phyloP scores from a whole-genome alignment of 2,797 vertebrate genomes.

The Etheostoma nigrum region DNA sequence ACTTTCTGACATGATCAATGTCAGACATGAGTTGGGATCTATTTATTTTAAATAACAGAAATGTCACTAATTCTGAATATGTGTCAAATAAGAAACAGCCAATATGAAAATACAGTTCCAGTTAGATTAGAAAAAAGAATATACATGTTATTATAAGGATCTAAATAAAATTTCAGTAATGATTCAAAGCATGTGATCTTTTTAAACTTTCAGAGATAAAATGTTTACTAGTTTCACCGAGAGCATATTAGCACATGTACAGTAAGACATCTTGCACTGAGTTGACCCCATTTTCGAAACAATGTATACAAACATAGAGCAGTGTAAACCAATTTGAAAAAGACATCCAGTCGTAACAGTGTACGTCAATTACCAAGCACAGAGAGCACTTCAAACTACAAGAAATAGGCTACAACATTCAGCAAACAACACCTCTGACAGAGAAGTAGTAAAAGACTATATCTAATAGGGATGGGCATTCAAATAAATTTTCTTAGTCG shows the following conservation, averaged over 20 bases:
- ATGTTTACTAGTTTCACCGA: constrained; percentile 44
- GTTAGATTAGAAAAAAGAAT: constrained; percentile 43
- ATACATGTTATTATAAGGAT: constrained; percentile 19
- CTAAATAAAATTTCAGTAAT: constrained; percentile 37
- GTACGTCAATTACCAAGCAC: constrained; percentile 59
- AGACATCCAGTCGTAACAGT: constrained; percentile 60
- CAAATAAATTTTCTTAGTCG: too few species aligned
- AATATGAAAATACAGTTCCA: constrained; percentile 56
- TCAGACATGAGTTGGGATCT: constrained; percentile 20
- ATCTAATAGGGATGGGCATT: constrained; percentile 50
- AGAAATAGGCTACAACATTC: constrained; percentile 81
- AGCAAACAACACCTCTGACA: constrained; percentile 75
- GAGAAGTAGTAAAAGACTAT: constrained; percentile 79
- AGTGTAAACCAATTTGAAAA: constrained; percentile 77
- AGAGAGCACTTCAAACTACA: constrained; percentile 70
- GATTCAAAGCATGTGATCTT: constrained; percentile 31
- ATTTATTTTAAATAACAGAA: constrained; percentile 5
- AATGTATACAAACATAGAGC: constrained; percentile 52
- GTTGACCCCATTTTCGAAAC: constrained; percentile 57
- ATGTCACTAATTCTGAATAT: constrained; percentile 7
- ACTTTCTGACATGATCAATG: constrained; percentile 23
- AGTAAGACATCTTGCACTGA: constrained; percentile 76
- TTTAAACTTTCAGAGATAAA: constrained; percentile 64
- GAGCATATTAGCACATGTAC: constrained; percentile 69
- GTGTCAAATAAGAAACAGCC: constrained; percentile 37